Evolutionary conservation across 2,113 vertebrate species (phyloP).

Genomic region (Danio rerio): DNA sequence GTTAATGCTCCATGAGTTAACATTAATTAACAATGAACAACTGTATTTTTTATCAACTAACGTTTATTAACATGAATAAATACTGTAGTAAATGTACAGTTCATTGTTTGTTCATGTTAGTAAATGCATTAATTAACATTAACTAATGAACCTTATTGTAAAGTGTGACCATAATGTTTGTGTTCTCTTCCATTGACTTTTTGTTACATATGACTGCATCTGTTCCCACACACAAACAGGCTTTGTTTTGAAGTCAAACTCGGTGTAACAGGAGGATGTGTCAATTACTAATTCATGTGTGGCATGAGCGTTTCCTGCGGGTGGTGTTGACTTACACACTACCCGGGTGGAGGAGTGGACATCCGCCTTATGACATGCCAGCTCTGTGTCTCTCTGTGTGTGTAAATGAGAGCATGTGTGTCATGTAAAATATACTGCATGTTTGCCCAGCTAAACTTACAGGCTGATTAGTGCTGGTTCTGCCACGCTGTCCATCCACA

Average conservation of each 20-base stretch:
- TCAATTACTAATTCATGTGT: constrained; percentile 59
- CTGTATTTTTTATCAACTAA: no score
- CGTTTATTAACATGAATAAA: no score
- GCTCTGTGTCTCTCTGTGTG: constrained; percentile 10
- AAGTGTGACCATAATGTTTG: no score
- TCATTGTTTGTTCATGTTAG: no score
- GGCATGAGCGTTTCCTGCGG: constrained; percentile 50
- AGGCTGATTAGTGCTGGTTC: not conserved
- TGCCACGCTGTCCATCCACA: not conserved
- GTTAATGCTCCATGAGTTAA: no score
- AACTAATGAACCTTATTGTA: no score
- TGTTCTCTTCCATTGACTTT: no score
- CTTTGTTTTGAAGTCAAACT: constrained; percentile 16
- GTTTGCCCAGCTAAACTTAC: not conserved
- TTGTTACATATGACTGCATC: not conserved
- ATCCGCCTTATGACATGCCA: not conserved
- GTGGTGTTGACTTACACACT: constrained; percentile 51
- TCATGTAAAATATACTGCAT: constrained; percentile 26
- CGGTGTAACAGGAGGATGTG: constrained; percentile 43
- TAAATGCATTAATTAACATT: no score
- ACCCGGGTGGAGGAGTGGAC: not conserved
- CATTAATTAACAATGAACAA: no score
- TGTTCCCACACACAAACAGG: not conserved
- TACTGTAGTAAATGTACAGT: no score
- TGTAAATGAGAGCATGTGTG: constrained; percentile 1